These are phyloP conservation scores for Menura novaehollandiae DNA, from an alignment of 2,113 vertebrate genomes.

Conservation along the genomic window DNA sequence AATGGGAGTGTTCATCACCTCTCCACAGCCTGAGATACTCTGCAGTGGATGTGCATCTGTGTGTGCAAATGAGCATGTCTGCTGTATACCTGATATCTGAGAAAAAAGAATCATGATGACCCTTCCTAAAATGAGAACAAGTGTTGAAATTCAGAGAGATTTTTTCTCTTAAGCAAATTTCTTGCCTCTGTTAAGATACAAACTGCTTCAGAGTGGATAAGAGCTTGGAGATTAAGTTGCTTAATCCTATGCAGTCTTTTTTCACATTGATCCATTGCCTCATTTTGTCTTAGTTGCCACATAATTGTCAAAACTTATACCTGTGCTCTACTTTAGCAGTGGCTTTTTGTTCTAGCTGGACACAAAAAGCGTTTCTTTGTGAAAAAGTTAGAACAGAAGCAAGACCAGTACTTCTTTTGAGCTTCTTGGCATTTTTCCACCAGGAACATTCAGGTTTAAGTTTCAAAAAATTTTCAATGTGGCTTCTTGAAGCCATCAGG, in stretches of 20 bases:
- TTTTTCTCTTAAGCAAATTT: neutral
- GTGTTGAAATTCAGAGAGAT: neutral
- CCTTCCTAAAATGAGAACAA: neutral
- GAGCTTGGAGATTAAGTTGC: neutral
- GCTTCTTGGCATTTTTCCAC: neutral
- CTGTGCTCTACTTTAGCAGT: neutral
- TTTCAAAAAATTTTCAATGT: neutral
- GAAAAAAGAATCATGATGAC: neutral
- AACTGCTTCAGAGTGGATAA: neutral
- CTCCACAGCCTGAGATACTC: neutral
- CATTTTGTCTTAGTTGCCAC: neutral
- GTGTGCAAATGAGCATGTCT: neutral
- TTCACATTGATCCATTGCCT: neutral
- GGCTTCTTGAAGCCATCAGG: neutral
- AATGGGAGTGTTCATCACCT: neutral
- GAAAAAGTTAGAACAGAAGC: neutral
- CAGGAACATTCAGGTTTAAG: neutral
- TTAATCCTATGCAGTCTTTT: neutral
- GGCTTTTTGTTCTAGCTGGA: neutral
- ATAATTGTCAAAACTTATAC: neutral
- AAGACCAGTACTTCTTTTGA: neutral
- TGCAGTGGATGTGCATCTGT: neutral
- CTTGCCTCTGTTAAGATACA: neutral
- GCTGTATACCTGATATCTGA: neutral
- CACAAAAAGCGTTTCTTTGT: neutral